Evolutionary conservation across 2,113 vertebrate genomes (phyloP).

Genomic region (Lycocorax pyrrhopterus): DNA sequence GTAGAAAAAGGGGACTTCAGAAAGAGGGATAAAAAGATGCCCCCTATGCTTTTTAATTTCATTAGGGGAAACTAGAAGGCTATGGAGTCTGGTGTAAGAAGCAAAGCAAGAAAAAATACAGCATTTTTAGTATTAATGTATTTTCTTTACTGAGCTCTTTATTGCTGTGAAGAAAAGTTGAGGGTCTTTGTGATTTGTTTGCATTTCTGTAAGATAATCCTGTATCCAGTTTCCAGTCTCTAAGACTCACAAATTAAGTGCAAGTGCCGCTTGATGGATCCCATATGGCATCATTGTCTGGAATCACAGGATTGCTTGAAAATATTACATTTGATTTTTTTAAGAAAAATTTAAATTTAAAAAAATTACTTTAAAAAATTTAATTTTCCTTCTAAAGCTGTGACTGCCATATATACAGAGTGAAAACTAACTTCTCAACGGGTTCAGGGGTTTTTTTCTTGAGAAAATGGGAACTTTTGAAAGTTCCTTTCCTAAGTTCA

Average conservation of each 20-base stretch:
- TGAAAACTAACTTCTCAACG: background rate
- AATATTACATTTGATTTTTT: background rate
- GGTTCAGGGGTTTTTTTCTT: background rate
- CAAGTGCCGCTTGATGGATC: background rate
- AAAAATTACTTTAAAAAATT: background rate
- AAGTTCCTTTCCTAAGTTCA: background rate
- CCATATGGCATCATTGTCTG: background rate
- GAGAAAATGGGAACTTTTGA: background rate
- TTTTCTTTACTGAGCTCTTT: slow-evolving; percentile 14
- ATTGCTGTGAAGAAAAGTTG: background rate
- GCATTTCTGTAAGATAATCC: background rate
- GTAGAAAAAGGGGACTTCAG: background rate
- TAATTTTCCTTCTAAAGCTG: background rate
- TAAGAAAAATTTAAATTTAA: background rate
- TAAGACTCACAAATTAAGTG: background rate
- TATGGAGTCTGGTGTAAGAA: background rate
- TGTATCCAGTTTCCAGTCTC: background rate
- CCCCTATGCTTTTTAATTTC: background rate
- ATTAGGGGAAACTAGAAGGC: background rate
- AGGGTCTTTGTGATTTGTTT: background rate
- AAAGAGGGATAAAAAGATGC: background rate
- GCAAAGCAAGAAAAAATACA: background rate
- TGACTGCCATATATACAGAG: background rate
- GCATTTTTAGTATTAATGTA: background rate
- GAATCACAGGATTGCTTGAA: background rate